A percentile compares a stretch with the other conserved stretches of the same genome.
These are phyloP conservation scores for Philotrypesis tridentata DNA, from an alignment of 1,140 invertebrate genomes.

Conservation along the genomic window DNA sequence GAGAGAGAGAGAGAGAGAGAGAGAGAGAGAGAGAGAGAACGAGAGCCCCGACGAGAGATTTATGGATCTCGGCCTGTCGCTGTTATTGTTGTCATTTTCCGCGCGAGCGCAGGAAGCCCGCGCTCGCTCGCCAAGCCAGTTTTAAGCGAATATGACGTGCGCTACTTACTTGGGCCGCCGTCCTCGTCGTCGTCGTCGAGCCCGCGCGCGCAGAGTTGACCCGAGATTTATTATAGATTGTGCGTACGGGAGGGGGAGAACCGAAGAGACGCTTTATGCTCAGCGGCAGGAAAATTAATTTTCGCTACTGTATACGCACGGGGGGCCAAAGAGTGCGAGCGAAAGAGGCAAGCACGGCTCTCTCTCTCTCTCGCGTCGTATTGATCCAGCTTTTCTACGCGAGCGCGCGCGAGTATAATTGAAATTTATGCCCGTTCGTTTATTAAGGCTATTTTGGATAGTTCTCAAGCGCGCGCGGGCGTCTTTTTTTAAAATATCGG, in stretches of 20 bases:
- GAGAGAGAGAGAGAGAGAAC: background rate
- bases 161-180: background rate
- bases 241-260: background rate
- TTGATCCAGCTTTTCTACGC: background rate
- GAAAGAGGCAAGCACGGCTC: too few species aligned
- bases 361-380: too few species aligned
- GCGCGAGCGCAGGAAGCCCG: background rate
- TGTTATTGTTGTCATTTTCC: conserved; percentile 1
- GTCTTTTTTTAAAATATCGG: too few species aligned
- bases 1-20: too few species aligned
- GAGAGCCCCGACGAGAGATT: background rate
- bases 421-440: background rate
- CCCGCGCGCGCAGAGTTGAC: background rate
- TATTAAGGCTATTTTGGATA: background rate
- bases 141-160: background rate
- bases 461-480: background rate
- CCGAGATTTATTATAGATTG: background rate
- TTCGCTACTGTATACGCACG: background rate
- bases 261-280: background rate
- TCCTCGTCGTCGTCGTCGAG: too few species aligned
- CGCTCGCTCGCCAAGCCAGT: background rate
- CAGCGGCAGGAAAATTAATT: background rate
- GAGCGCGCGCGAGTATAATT: too few species aligned
- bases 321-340: too few species aligned
- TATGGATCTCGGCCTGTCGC: background rate